Base-by-base conservation (phyloP, 2,888 invertebrate genomes). In the Dasypogon diadema region DNA sequence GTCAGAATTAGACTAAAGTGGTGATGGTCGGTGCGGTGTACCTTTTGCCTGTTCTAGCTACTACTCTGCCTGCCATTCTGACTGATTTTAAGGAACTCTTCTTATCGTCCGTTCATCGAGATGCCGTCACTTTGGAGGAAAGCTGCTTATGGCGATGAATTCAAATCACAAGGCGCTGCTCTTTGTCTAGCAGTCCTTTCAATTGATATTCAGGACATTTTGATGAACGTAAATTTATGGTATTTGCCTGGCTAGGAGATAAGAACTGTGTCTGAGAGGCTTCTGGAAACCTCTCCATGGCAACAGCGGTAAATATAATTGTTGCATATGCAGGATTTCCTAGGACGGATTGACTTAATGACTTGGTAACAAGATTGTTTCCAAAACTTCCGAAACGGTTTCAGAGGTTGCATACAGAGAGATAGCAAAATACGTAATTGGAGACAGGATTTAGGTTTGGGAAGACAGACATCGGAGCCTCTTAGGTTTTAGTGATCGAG, bases 1-100 rank as follows among this genome's bases (percentile, higher is more conserved):
- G 73, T 73, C 73, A 73, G 73, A 73, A 73, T 73, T 73, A 73
- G 42, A 37, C 54, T 55, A 21, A 54, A 68, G 48, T 68, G 68
- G 63, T 42, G n/a, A 42, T 30, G 42, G 42, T 16, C 54, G 54
- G 16, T 70, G 54, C 34, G 30, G 54, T 30, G 18, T 54, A 54
- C 18, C 26, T 68, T 68, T 48, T 51, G 21, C 10, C 34, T 70
- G 30, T 30, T 3, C 4, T 30, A 8, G 30, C 10, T 5, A 10
- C 10, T 5, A 5, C 6, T 5, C 10, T 30, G 34, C 10, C 3
- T 30, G 10, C 34, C 34, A 6, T 30, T 30, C 10, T 30, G 34
- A 30, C 1, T 5, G 0, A 30, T n/a, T 68, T 68, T 26, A 48
- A 68, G 48, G 26, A 51, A 5, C 63, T 51, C 14, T 24, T 68